phyloP scores from a whole-genome alignment of 1,140 invertebrate species.

The Drosophila sturtevanti region DNA sequence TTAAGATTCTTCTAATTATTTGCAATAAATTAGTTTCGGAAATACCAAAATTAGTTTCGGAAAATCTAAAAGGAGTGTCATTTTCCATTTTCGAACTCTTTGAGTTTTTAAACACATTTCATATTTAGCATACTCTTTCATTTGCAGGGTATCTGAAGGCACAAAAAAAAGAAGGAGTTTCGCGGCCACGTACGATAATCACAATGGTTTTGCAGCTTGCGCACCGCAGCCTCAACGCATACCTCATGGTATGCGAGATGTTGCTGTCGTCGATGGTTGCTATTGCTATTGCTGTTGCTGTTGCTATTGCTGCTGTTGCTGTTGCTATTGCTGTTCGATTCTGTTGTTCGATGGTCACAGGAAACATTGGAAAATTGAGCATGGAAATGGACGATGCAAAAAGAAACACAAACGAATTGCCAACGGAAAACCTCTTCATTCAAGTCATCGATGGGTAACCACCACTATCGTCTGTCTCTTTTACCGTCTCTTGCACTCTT shows the following conservation, averaged over 20 bases:
- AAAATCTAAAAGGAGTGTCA: background rate
- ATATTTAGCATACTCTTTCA: background rate
- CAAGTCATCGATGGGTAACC: slow-evolving; percentile 56
- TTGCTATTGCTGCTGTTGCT: slow-evolving; percentile 15
- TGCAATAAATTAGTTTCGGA: too few relatives aligned
- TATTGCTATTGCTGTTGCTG: slow-evolving; percentile 21
- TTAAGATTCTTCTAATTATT: too few relatives aligned
- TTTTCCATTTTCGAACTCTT: background rate
- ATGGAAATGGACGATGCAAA: slow-evolving; percentile 68
- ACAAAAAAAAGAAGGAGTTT: slow-evolving; percentile 12
- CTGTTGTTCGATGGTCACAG: slow-evolving; percentile 67
- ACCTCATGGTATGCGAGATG: slow-evolving; percentile 38
- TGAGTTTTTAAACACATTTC: background rate
- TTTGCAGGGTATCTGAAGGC: background rate
- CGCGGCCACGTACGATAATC: slow-evolving; percentile 69
- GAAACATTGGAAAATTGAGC: slow-evolving; percentile 80
- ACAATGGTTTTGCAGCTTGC: slow-evolving; percentile 78
- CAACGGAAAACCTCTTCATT: slow-evolving; percentile 79
- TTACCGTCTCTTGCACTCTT: background rate
- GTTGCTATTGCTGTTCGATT: slow-evolving; percentile 24
- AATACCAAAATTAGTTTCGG: too few relatives aligned
- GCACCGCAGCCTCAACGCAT: slow-evolving; percentile 65
- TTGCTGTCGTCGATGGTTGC: slow-evolving; percentile 50
- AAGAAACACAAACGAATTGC: slow-evolving; percentile 58
- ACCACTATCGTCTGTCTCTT: slow-evolving; percentile 12